Percentiles rank a stretch among this genome's conserved stretches.
Conservation (phyloP, 2,888 invertebrate species). For the Megastigmus dorsalis region DNA sequence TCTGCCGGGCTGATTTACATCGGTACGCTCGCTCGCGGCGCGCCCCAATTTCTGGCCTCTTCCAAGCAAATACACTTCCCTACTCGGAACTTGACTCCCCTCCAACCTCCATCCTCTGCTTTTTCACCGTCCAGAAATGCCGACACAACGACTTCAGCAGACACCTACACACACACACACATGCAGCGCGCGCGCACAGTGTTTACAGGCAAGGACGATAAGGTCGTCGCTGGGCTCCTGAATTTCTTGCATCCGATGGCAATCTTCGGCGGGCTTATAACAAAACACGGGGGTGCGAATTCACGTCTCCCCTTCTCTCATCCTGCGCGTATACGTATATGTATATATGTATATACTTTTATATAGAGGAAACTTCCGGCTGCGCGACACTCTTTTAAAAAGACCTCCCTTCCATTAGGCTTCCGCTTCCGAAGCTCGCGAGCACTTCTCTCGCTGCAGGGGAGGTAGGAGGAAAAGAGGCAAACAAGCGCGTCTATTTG, state of each 20-base stretch:
- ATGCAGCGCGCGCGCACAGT: neutral
- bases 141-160: neutral
- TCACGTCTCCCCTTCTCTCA: neutral
- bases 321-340: neutral
- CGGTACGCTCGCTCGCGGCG: conserved; percentile 9
- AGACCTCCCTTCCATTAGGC: conserved; percentile 3
- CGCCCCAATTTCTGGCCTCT: conserved; percentile 31
- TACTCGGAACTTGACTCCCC: neutral
- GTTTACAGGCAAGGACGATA: neutral
- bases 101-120: neutral
- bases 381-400: conserved; percentile 18
- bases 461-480: too few species aligned
- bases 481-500: conserved; percentile 14
- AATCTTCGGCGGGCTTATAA: conserved; percentile 65
- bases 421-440: neutral
- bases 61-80: conserved; percentile 38
- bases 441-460: neutral
- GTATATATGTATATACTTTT: too few species aligned
- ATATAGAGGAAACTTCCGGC: conserved; percentile 1
- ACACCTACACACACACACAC: neutral
- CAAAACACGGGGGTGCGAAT: conserved; percentile 63
- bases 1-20: conserved; percentile 39
- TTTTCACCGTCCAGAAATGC: neutral
- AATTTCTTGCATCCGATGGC: conserved; percentile 66
- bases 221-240: conserved; percentile 39